phyloP scores from a whole-genome alignment of 1,140 invertebrate genomes.

The Metaphire vulgaris region DNA sequence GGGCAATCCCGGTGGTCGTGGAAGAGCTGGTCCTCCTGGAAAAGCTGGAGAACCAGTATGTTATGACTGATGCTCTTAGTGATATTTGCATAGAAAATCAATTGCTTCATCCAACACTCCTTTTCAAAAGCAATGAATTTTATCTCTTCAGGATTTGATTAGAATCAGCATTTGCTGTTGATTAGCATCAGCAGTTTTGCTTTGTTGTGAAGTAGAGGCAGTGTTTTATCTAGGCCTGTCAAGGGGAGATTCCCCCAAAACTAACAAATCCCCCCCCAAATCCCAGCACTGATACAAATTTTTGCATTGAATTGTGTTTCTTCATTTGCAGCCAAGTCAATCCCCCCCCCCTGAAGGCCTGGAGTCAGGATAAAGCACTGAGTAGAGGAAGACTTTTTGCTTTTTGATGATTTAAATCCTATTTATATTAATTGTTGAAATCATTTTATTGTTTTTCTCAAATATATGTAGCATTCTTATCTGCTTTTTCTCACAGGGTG shows the following conservation, averaged over 20 bases:
- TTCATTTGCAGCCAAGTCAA: too few species aligned
- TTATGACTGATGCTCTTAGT: neutral
- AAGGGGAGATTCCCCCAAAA: too few species aligned
- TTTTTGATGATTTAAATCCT: too few species aligned
- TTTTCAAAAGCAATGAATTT: neutral
- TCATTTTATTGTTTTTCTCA: too few species aligned
- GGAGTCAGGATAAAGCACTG: neutral
- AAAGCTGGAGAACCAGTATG: neutral
- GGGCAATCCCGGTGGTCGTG: neutral
- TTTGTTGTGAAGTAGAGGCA: neutral
- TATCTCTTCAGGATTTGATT: neutral
- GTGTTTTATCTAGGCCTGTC: too few species aligned
- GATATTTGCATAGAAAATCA: neutral
- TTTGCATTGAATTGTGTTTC: too few species aligned
- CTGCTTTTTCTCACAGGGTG: neutral
- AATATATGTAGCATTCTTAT: neutral
- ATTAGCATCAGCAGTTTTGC: neutral
- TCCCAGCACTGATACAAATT: too few species aligned
- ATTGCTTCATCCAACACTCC: neutral
- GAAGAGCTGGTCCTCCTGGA: neutral
- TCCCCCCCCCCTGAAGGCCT: too few species aligned
- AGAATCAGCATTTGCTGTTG: neutral
- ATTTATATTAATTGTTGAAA: too few species aligned
- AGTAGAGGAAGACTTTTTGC: neutral
- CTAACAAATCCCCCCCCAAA: too few species aligned